A percentile compares a stretch with the other conserved stretches of the same genome.
Evolutionary conservation across 1,140 invertebrate genomes (phyloP).

Genomic region (Zaprionus ornatus): DNA sequence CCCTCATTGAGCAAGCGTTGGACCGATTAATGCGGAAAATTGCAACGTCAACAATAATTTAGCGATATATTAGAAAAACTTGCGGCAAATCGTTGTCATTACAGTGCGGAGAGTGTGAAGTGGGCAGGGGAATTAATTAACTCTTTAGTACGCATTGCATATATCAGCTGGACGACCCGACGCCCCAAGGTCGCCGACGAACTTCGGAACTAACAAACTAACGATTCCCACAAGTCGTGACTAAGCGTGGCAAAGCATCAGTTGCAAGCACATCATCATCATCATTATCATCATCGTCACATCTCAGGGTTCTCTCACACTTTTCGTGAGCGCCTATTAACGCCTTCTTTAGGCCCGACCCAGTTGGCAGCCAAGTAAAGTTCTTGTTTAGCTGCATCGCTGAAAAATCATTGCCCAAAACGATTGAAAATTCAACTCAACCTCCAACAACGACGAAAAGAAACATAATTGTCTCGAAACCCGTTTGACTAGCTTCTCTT

Average conservation of each 20-base stretch:
- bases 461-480: neutral
- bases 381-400: neutral
- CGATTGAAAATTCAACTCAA: neutral
- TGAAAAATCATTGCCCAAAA: neutral
- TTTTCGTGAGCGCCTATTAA: neutral
- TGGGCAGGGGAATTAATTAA: neutral
- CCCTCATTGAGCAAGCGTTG: neutral
- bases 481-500: neutral
- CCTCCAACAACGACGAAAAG: neutral
- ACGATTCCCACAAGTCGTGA: conserved; percentile 7
- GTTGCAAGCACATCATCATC: neutral
- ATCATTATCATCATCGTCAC: neutral
- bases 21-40: conserved; percentile 3
- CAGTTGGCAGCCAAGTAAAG: neutral
- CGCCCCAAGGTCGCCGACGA: neutral
- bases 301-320: neutral
- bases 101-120: neutral
- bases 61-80: neutral
- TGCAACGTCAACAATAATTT: conserved; percentile 4
- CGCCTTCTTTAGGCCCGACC: conserved; percentile 1
- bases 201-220: conserved; percentile 5
- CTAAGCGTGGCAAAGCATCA: neutral
- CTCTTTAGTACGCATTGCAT: neutral
- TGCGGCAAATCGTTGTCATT: neutral
- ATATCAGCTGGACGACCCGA: neutral